A percentile compares a stretch with the other conserved stretches of the same genome.
Conservation (phyloP, 2,888 invertebrate genomes). For the Elysia crispata region DNA sequence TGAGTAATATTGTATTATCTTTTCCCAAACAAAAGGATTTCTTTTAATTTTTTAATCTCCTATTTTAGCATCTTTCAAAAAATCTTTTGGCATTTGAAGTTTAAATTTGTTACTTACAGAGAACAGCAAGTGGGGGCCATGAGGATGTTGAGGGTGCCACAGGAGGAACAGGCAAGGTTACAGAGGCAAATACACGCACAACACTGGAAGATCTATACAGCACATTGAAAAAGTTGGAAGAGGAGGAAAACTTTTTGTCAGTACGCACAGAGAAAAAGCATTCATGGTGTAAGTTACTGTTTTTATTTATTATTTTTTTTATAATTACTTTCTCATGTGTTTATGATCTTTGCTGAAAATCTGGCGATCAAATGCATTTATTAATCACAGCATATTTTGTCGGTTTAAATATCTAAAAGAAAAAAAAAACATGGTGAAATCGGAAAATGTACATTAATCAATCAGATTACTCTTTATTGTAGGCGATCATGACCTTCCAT, state of each 20-base stretch:
- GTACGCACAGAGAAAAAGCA: conserved; percentile 63
- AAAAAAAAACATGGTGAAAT: too few relatives aligned
- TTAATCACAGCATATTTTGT: too few relatives aligned
- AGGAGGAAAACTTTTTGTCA: conserved; percentile 71
- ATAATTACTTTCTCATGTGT: too few relatives aligned
- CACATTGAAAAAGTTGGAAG: conserved; percentile 75
- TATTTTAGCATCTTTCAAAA: not conserved
- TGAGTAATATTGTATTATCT: too few relatives aligned
- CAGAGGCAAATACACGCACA: conserved; percentile 61
- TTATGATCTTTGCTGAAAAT: too few relatives aligned
- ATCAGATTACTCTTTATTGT: too few relatives aligned
- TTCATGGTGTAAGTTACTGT: conserved; percentile 74
- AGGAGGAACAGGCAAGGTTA: conserved; percentile 41
- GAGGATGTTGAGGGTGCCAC: conserved; percentile 29
- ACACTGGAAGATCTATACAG: conserved; percentile 75
- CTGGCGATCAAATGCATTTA: too few relatives aligned
- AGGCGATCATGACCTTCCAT: too few relatives aligned
- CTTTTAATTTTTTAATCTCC: not conserved
- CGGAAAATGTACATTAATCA: too few relatives aligned
- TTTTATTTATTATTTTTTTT: too few relatives aligned
- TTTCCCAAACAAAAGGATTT: not conserved
- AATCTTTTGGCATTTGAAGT: not conserved
- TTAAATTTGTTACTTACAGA: not conserved
- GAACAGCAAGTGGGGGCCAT: not conserved
- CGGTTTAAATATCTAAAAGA: too few relatives aligned